phyloP scores from a whole-genome alignment of 2,113 vertebrate genomes.

The Sander lucioperca region DNA sequence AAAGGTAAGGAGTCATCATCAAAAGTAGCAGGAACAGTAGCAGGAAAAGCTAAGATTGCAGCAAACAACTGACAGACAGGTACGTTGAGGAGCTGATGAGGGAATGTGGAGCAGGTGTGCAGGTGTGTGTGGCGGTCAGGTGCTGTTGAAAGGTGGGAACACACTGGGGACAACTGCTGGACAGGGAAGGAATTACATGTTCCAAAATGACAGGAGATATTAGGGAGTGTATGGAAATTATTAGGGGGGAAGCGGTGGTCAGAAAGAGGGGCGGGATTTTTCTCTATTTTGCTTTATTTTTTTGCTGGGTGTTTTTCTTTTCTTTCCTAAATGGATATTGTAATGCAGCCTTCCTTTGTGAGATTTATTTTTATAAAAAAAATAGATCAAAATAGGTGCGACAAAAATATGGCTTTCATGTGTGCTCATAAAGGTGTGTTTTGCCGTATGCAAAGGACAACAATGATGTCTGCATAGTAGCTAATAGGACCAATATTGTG shows the following conservation, averaged over 20 bases:
- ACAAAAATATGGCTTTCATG: neutral
- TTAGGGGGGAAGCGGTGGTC: neutral
- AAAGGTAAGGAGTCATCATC: neutral
- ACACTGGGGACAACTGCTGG: conserved; percentile 7
- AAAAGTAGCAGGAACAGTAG: neutral
- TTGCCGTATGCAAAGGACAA: neutral
- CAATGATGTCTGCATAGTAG: neutral
- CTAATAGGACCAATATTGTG: neutral
- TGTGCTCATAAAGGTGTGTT: neutral
- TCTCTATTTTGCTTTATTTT: too few species aligned
- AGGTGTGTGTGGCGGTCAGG: neutral
- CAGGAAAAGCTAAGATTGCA: neutral
- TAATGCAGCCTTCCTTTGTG: neutral
- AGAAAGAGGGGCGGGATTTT: neutral
- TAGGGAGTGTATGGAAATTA: neutral
- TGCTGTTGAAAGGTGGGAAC: neutral
- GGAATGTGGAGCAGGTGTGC: conserved; percentile 1
- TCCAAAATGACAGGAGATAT: neutral
- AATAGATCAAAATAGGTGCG: neutral
- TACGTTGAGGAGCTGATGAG: neutral
- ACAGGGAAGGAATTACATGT: neutral
- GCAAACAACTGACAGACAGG: neutral
- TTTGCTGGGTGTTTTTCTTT: neutral
- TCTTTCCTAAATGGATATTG: neutral
- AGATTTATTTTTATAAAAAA: neutral